Evolutionary conservation across 2,113 vertebrate species (phyloP), one percentile per base, ranked within the genome.

Genomic region (Eubucco bourcierii): DNA sequence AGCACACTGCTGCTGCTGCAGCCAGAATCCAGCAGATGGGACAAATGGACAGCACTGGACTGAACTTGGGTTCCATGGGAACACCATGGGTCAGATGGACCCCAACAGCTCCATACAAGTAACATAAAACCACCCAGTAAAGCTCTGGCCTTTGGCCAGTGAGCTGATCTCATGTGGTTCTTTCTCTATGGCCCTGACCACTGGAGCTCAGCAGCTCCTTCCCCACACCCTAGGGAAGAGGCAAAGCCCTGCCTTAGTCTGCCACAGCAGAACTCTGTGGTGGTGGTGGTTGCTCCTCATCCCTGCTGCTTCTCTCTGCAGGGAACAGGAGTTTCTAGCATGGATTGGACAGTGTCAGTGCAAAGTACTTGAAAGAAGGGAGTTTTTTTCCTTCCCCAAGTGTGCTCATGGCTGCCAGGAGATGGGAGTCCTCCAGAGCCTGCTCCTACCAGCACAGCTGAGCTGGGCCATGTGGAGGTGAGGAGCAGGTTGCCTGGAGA

Each of bases 281-380:
- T 0, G n/a, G 0, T 6, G 6, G 6, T 37, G 15, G 2, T 37
- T 50, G 44, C 39, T 23, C 46, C 64, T 15, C 6, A 5, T 4
- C 2, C 27, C 37, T 28, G 37, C 63, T 41, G 63, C 63, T 28
- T 7, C 15, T 37, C 37, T 64, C 63, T 24, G 15, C 24, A 10
- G 60, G 21, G n/a, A 12, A 6, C 24, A 3, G 46, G 37, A 44
- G 73, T 4, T 56, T 23, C 21, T 15, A 4, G 15, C 1, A 15
- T 39, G 2, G 13, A 14, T 6, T 19, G 28, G 44, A 29, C 18
- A 28, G 12, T 10, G 55, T 47, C 27, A 18, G 71, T 10, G 63
- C 33, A 37, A 10, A 82, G 24, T 0, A 5, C 14, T 55, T 5
- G 53, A 64, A 41, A 7, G 13, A 46, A 59, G 21, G 29, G 33